Evolutionary conservation across 2,888 invertebrate genomes (phyloP).

Genomic region (Dolichopus griseipennis): DNA sequence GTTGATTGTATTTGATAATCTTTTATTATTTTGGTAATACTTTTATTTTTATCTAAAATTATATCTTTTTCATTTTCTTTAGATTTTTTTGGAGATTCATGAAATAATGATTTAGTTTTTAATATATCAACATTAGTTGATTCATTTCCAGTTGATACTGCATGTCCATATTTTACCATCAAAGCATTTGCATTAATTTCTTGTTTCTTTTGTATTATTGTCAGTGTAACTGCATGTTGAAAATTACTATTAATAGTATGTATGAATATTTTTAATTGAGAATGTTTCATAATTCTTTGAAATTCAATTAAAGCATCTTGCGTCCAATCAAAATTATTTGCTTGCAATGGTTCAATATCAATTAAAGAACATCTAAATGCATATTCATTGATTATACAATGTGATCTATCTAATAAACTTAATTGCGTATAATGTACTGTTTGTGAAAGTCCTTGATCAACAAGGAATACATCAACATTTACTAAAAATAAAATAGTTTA

Average conservation of each 20-base stretch:
- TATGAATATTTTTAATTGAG: conserved; percentile 41
- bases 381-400: conserved; percentile 25
- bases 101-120: conserved; percentile 5
- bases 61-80: neutral
- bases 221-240: conserved; percentile 41
- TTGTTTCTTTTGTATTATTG: conserved; percentile 32
- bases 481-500: conserved; percentile 22
- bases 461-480: conserved; percentile 30
- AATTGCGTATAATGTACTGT: conserved; percentile 46
- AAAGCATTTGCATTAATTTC: conserved; percentile 48
- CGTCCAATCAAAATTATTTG: conserved; percentile 39
- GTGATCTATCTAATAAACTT: conserved; percentile 43
- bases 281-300: conserved; percentile 33
- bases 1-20: neutral
- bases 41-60: neutral
- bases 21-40: neutral
- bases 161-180: conserved; percentile 46
- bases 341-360: conserved; percentile 43
- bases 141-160: conserved; percentile 44
- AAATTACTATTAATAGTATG: conserved; percentile 26
- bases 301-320: conserved; percentile 35
- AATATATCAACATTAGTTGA: conserved; percentile 17
- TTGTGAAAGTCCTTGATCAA: conserved; percentile 55
- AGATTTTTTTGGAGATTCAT: too few relatives aligned
- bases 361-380: conserved; percentile 35